Conservation (phyloP, 2,888 invertebrate genomes). For the Euphydryas editha region DNA sequence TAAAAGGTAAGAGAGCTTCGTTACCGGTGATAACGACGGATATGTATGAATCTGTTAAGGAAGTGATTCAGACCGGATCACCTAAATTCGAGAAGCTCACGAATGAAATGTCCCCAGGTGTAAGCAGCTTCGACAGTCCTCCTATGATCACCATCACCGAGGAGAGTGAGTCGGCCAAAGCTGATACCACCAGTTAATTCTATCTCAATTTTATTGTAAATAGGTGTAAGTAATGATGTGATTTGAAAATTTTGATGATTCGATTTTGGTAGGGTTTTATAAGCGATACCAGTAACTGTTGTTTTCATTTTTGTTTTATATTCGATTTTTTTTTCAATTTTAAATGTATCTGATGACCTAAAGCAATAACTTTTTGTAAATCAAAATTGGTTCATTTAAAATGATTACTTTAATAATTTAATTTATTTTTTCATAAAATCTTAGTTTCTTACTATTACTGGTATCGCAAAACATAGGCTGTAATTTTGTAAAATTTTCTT, state of each 20-base stretch:
- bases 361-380: neutral
- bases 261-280: conserved; percentile 39
- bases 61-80: conserved; percentile 79
- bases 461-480: conserved; percentile 29
- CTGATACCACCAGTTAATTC: conserved; percentile 74
- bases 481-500: conserved; percentile 45
- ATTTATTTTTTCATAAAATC: neutral
- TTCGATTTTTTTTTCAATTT: neutral
- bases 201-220: conserved; percentile 52
- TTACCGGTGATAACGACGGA: conserved; percentile 76
- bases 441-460: conserved; percentile 15
- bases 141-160: conserved; percentile 81
- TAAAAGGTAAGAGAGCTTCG: conserved; percentile 71
- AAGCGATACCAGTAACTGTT: conserved; percentile 37
- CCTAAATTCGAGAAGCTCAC: conserved; percentile 84
- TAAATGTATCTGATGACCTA: too few relatives aligned
- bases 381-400: neutral
- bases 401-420: neutral
- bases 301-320: neutral
- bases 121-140: conserved; percentile 57
- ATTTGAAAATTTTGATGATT: conserved; percentile 39
- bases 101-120: conserved; percentile 79
- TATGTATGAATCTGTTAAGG: conserved; percentile 82
- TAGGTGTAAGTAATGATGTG: conserved; percentile 50
- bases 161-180: conserved; percentile 72